A percentile compares a stretch with the other conserved stretches of the same genome.
phyloP scores from a whole-genome alignment of 2,797 vertebrate species.

The Acridotheres tristis region DNA sequence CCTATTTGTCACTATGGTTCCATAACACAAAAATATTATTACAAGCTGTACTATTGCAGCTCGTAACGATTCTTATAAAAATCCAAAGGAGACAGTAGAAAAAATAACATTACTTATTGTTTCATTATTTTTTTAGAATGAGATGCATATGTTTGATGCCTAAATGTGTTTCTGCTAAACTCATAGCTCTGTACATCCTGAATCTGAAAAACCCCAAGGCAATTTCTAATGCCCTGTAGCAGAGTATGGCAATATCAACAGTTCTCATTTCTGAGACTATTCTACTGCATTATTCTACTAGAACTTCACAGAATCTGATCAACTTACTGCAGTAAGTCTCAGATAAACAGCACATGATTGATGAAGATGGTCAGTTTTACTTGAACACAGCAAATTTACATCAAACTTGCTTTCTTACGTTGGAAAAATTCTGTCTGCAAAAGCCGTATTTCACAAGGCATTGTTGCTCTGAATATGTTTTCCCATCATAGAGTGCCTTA shows the following conservation, averaged over 20 bases:
- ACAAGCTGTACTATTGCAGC: neutral
- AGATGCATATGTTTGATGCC: neutral
- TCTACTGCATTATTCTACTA: neutral
- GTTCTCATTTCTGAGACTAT: neutral
- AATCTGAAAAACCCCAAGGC: neutral
- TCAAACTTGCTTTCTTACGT: neutral
- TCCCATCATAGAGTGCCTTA: neutral
- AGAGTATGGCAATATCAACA: neutral
- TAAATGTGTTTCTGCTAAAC: conserved; percentile 19
- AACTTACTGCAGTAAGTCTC: neutral
- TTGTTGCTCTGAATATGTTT: neutral
- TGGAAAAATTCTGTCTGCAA: neutral
- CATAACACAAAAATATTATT: neutral
- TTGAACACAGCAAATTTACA: neutral
- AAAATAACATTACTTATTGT: conserved; percentile 6
- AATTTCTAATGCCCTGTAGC: neutral
- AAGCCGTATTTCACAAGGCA: neutral
- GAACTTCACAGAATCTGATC: neutral
- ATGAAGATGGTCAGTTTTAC: neutral
- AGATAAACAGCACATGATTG: neutral
- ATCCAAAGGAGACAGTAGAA: conserved; percentile 1
- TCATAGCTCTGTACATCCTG: neutral
- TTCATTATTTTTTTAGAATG: conserved; percentile 22
- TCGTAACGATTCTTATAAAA: conserved; percentile 19
- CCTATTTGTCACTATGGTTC: neutral